Base-by-base conservation (phyloP, 2,113 vertebrate genomes). In the Phycodurus eques region DNA sequence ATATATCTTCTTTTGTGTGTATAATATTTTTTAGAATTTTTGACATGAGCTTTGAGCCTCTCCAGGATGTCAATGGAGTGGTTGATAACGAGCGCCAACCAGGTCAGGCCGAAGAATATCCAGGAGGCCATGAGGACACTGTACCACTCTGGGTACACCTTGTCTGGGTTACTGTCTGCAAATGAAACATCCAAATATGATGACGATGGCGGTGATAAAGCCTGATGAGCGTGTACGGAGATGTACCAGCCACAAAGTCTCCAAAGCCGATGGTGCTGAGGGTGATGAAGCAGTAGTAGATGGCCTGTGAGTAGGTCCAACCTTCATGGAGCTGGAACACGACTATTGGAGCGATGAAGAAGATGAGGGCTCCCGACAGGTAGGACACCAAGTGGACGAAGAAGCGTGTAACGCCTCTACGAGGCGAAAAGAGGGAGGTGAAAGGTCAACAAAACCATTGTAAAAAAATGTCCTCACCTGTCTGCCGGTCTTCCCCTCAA, bases 101-200 rank as follows among this genome's bases (percentile, higher is more conserved):
- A 98, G 0, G 96, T 95, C 94, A 98, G 86, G 65, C 96, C 95
- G 65, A 98, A 97, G 80, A 98, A 95, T 83, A 99, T 98, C 96
- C 97, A 97, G 0, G 93, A 84, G 39, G 93, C 94, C 72, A 95
- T 85, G 4, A 95, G 75, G 72, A 94, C 72, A 71, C 93, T 94
- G 84, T 97, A 97, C 96, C 96, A 96, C 27, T 82, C 35, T 0
- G 95, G 95, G 80, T 96, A 97, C 0, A 0, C n/a, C 9, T 27
- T 87, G 9, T 93, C 92, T 43, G 95, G 94, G 73, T 95, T 92
- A 80, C 83, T 93, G 53, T 95, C 96, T 98, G 84, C 1, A 72
- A 78, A 43, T 27, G 12, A 71, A 57, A 70, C 43, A 71, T 33
- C 47, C 22, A 27, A 27, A 27, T 46, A 27, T 0, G 17, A 12